Base-by-base conservation (phyloP, 2,113 vertebrate genomes). In the Monopterus albus region DNA sequence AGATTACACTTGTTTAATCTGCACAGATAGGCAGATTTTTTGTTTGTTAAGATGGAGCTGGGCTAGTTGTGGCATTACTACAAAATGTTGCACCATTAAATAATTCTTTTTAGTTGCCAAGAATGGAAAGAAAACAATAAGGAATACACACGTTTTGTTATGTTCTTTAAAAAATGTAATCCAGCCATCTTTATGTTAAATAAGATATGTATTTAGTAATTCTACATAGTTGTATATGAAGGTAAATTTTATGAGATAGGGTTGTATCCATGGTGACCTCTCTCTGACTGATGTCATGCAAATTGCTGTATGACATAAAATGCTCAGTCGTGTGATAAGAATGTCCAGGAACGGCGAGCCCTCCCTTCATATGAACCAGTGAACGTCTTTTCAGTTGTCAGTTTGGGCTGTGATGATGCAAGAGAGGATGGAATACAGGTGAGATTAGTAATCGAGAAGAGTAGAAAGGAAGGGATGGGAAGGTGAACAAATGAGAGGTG, bases 401-500 rank as follows among this genome's bases (percentile, higher is more conserved):
- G 65, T 62, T 70, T 61, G 42, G 20, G 61, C 64, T 20, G 65
- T 67, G 75, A 82, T 85, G 86, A 82, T 79, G 83, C 79, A 86
- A 85, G 50, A 59, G 53, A 59, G 81, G 49, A 68, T 7, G 42
- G n/a, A 53, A 60, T 56, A 67, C 68, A 75, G 31, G 15, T n/a
- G 35, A 10, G 72, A 46, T 73, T 59, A 52, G 45, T 42, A 60
- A 61, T 17, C 20, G 64, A 45, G 65, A 58, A 21, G 20, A 56
- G 26, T 45, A 70, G 46, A 55, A 28, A 17, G 9, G 42, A 17
- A 7, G 13, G 21, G 36, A 50, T 11, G 29, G 59, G 38, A 50
- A 72, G 31, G 45, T 43, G 53, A 75, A 66, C 55, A 83, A 63
- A 78, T 45, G 35, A 78, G 67, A 79, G 78, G 75, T 73, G 78